Evolutionary conservation across 2,888 invertebrate species (phyloP), one percentile per base, ranked within the genome.

Genomic region (Platycheirus albimanus): DNA sequence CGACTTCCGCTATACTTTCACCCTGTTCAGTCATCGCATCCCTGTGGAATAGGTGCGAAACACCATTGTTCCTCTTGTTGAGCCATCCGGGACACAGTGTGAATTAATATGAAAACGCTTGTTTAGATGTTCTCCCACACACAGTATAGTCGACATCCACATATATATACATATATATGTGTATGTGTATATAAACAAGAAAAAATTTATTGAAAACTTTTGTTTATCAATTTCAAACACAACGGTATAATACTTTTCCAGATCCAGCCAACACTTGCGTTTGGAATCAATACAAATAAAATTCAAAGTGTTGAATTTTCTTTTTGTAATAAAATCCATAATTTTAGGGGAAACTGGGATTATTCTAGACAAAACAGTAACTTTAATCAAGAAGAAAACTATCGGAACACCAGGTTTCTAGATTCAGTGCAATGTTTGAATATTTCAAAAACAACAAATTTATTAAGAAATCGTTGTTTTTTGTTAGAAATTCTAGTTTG

Each of bases 121-220:
- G 80, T 70, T 80, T 80, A 76, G 80, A 58, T 64, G 64, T 45
- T 28, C 8, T 38, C 20, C 7, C 52, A n/a, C 63, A 52, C 28
- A 72, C 13, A 15, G 10, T 24, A 33, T 6, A 24, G 24, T 24
- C 6, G 3, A 24, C 30, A 38, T 11, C 51, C 6, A 36, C 36
- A 64, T 11, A 47, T 1, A 54, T 13, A 56, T n/a, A n/a, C n/a
- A n/a, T n/a, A n/a, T n/a, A n/a, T n/a, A n/a, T n/a, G n/a, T n/a
- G n/a, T n/a, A n/a, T n/a, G n/a, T n/a, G n/a, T n/a, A 28, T 15
- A 47, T n/a, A 33, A 47, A 49, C 19, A 49, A 38, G 43, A 24
- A 45, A 66, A 33, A 63, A 69, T 38, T 75, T 54, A 76, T 52
- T 66, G 66, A 13, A 81, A 74, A 76, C 70, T 64, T 72, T 78